Evolutionary conservation across 2,888 invertebrate species (phyloP).

Genomic region (Hofmannophila pseudospretella): DNA sequence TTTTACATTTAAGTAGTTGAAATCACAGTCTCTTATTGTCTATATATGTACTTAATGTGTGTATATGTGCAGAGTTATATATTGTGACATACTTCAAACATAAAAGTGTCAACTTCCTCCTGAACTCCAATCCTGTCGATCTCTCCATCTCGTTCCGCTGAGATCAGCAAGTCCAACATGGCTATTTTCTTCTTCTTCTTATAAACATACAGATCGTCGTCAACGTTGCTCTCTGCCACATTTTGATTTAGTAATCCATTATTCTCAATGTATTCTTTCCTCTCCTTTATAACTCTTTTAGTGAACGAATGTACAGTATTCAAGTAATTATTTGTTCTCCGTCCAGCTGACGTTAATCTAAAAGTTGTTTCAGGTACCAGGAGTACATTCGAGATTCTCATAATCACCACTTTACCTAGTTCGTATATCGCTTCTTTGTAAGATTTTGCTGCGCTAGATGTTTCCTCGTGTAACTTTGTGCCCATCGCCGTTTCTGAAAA

Average conservation of each 20-base stretch:
- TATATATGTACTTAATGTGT: not conserved
- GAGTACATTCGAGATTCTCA: conserved; percentile 66
- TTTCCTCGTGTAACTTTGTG: conserved; percentile 69
- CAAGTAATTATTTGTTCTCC: conserved; percentile 52
- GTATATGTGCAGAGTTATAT: too few relatives aligned
- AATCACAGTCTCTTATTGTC: too few relatives aligned
- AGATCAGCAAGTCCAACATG: conserved; percentile 51
- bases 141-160: conserved; percentile 56
- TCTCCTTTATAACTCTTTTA: conserved; percentile 48
- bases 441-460: conserved; percentile 45
- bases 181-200: conserved; percentile 53
- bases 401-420: conserved; percentile 44
- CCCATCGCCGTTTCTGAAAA: conserved; percentile 48
- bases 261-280: conserved; percentile 23
- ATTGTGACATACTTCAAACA: conserved; percentile 76
- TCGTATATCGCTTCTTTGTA: conserved; percentile 78
- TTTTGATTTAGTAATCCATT: conserved; percentile 13
- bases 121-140: conserved; percentile 72
- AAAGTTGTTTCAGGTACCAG: conserved; percentile 45
- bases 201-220: conserved; percentile 26
- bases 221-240: conserved; percentile 15
- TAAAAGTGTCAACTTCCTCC: conserved; percentile 81
- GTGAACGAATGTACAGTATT: conserved; percentile 55
- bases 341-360: conserved; percentile 37
- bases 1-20: not conserved